phyloP scores from a whole-genome alignment of 2,797 vertebrate species.

The Erpetoichthys calabaricus region DNA sequence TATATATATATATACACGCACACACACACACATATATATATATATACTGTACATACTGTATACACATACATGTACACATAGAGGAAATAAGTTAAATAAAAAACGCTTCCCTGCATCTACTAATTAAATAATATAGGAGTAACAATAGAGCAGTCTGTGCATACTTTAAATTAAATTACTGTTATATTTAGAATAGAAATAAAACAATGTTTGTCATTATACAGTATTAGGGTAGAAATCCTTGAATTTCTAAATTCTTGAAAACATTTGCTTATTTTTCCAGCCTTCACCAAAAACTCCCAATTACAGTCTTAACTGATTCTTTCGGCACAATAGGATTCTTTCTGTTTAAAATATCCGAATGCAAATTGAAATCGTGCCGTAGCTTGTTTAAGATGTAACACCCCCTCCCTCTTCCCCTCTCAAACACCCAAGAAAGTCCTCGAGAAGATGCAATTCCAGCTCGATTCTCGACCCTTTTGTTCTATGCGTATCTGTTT shows the following conservation, averaged over 20 bases:
- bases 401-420: not conserved
- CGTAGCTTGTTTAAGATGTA: not conserved
- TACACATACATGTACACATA: too few relatives aligned
- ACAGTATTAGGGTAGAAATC: not conserved
- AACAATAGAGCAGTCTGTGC: not conserved
- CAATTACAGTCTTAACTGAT: not conserved
- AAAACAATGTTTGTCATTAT: too few relatives aligned
- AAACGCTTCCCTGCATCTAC: too few relatives aligned
- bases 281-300: not conserved
- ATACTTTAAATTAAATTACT: too few relatives aligned
- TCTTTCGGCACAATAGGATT: not conserved
- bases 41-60: too few relatives aligned
- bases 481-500: constrained; percentile 1
- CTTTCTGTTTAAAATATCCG: constrained; percentile 4
- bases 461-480: not conserved
- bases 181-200: too few relatives aligned
- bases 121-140: not conserved
- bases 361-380: constrained; percentile 3
- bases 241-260: not conserved
- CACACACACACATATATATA: too few relatives aligned
- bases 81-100: too few relatives aligned
- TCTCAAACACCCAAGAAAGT: not conserved
- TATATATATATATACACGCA: too few relatives aligned
- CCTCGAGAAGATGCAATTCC: not conserved
- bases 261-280: not conserved